Evolutionary conservation across 37 sponge, comb jelly and placozoan genomes (phyloP), one percentile per base, ranked within the genome.

Genomic region (Tethya wilhelma): DNA sequence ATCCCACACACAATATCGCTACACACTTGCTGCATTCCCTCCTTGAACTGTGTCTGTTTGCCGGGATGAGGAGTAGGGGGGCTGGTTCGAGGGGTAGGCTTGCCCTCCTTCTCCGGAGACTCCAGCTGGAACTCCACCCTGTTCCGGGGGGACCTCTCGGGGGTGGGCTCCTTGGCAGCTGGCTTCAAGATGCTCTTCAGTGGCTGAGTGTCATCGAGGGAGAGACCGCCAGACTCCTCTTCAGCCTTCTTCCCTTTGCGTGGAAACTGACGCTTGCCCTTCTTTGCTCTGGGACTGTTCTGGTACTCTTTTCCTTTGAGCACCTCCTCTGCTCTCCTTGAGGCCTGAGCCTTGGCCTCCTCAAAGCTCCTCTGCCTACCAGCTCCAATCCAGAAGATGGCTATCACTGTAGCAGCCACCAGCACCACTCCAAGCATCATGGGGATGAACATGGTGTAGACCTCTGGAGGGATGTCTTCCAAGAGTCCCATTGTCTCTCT

Each of bases 61-160:
- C 2, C 2, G 19, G 85, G 85, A 46, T 84, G 77, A 2, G 85
- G 85, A 32, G 85, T 84, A 17, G 85, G 85, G 23, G 85, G 85
- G 37, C 44, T 84, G 59, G 41, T 57, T 5, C 59, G 78, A 29
- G 59, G 20, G 1, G 63, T 23, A 46, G 55, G 53, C 22, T 38
- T 26, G 46, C 30, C 76, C 26, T 59, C 63, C 31, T 68, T 39
- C 56, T 69, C 56, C 14, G 31, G 71, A 34, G 65, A 64, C 7
- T 72, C 74, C 4, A 82, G 46, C 36, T 82, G 38, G 41, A 82
- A 82, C 62, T 36, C 82, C 33, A 82, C 82, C 22, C 17, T 39
- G 20, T 71, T 69, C 39, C 23, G 75, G 2, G 65, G 78, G 23
- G 78, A 43, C 34, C 46, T 32, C 38, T 77, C 78, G 28, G 46